Evolutionary conservation across 2,888 invertebrate species (phyloP).

Genomic region (Sarcophaga carnaria): DNA sequence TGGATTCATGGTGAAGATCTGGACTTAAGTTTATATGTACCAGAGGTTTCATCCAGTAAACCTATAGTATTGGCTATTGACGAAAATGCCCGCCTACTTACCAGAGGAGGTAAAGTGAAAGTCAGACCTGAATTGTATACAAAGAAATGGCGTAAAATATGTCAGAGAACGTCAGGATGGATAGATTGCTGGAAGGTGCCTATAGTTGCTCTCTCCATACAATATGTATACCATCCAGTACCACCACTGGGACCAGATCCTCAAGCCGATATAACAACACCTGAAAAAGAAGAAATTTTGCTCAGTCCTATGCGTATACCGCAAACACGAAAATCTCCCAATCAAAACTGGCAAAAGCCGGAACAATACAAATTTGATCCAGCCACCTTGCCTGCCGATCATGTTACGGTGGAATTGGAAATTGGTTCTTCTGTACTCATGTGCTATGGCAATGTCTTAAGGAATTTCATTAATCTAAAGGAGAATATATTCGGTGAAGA

Average conservation of each 20-base stretch:
- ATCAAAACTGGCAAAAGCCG: constrained; percentile 86
- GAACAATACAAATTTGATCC: constrained; percentile 93
- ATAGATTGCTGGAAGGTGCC: constrained; percentile 98
- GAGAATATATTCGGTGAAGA: constrained; percentile 99
- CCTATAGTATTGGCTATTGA: constrained; percentile 92
- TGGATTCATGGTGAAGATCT: constrained; percentile 98
- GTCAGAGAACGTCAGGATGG: constrained; percentile 90
- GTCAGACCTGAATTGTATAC: constrained; percentile 83
- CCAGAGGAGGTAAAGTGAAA: constrained; percentile 87
- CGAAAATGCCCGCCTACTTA: constrained; percentile 92
- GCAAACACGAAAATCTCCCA: constrained; percentile 88
- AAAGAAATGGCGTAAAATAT: constrained; percentile 92
- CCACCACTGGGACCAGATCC: constrained; percentile 94
- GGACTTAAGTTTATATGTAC: constrained; percentile 93
- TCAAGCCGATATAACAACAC: constrained; percentile 95
- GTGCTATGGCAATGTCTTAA: constrained; percentile 95
- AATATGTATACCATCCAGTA: constrained; percentile 95
- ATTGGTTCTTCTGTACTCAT: constrained; percentile 96
- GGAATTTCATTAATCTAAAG: constrained; percentile 94
- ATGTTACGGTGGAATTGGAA: constrained; percentile 95
- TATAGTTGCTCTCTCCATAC: constrained; percentile 94
- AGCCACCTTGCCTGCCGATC: constrained; percentile 91
- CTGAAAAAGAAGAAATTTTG: constrained; percentile 96
- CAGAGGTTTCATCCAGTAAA: constrained; percentile 94
- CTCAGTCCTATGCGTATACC: constrained; percentile 96